Conservation (phyloP, 2,888 invertebrate genomes). For the Synergus itoensis region DNA sequence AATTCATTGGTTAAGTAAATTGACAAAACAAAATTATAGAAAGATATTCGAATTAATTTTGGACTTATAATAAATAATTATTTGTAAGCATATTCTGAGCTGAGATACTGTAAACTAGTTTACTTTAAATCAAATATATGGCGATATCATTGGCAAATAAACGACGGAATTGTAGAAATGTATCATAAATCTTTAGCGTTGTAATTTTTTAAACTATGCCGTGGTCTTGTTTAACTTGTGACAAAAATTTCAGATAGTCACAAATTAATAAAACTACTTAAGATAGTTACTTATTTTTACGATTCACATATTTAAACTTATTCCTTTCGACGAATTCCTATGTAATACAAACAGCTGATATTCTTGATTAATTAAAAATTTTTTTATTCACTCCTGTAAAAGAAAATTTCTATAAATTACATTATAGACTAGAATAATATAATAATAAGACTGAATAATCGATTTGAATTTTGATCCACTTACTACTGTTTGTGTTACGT, state of each 20-base stretch:
- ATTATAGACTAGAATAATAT: too few relatives aligned
- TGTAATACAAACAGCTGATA: conserved; percentile 22
- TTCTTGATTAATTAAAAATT: not conserved
- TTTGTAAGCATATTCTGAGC: conserved; percentile 10
- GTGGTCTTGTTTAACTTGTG: not conserved
- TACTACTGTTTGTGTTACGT: conserved; percentile 30
- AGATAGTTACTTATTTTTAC: not conserved
- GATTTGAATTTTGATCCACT: not conserved
- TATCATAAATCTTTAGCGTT: conserved; percentile 20
- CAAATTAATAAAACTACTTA: conserved; percentile 8
- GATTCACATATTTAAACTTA: conserved; percentile 6
- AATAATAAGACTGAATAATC: not conserved
- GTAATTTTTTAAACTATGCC: conserved; percentile 4
- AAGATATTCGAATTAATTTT: conserved; percentile 3
- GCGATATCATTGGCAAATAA: conserved; percentile 39
- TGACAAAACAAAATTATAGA: not conserved
- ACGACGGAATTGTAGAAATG: conserved; percentile 31
- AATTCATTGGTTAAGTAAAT: conserved; percentile 19
- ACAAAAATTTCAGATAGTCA: not conserved
- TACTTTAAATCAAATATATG: conserved; percentile 36
- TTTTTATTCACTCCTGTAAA: not conserved
- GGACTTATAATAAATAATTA: conserved; percentile 14
- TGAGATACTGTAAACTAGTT: conserved; percentile 5
- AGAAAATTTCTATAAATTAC: not conserved
- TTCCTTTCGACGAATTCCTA: conserved; percentile 14